Conservation (phyloP, 2,888 invertebrate species). For the Morpho deidamia region DNA sequence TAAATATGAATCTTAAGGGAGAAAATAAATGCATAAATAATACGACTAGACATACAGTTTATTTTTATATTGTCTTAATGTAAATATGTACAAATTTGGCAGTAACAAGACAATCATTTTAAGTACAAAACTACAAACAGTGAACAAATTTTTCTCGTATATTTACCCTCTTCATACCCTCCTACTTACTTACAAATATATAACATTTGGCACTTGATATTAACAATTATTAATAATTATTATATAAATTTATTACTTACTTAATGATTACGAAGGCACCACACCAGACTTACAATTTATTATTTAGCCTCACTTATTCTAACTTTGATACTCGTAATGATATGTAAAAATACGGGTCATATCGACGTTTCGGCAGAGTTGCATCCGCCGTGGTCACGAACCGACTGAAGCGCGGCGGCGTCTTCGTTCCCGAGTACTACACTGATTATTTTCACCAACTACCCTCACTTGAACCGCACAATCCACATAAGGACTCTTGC, state of each 20-base stretch:
- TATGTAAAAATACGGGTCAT: too few species aligned
- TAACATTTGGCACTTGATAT: slow-evolving; percentile 17
- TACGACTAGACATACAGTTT: slow-evolving; percentile 7
- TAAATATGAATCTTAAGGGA: not conserved
- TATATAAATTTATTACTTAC: too few species aligned
- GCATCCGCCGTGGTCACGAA: too few species aligned
- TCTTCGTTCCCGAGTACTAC: too few species aligned
- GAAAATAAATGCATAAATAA: slow-evolving; percentile 2
- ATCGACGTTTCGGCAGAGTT: too few species aligned
- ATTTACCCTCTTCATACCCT: too few species aligned
- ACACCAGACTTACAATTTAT: not conserved
- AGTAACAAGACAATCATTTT: slow-evolving; percentile 8
- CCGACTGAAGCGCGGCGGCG: too few species aligned
- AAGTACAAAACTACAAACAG: slow-evolving; percentile 7
- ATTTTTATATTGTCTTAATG: slow-evolving; percentile 1
- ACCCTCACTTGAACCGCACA: too few species aligned
- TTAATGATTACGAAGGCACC: slow-evolving; percentile 2
- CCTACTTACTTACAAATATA: not conserved
- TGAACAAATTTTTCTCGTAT: not conserved
- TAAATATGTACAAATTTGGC: slow-evolving; percentile 20
- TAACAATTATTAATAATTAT: slow-evolving; percentile 2
- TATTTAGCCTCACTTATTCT: not conserved
- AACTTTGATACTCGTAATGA: too few species aligned
- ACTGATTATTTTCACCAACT: too few species aligned
- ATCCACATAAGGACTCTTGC: too few species aligned